Base-by-base conservation (phyloP, 2,888 invertebrate species). In the Uropetala carovei region DNA sequence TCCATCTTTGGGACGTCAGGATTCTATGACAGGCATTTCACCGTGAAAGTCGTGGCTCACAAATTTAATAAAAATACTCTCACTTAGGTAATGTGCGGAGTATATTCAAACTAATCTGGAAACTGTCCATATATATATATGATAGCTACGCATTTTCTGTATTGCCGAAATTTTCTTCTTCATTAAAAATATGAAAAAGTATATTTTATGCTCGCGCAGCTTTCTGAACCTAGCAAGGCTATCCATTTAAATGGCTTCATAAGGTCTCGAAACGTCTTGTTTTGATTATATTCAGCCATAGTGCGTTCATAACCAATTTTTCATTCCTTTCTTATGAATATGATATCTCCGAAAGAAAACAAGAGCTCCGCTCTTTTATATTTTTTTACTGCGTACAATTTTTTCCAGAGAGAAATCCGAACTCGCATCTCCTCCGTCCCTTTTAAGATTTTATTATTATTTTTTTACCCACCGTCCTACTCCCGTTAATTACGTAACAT, bases 401-500 rank as follows among this genome's bases (percentile, higher is more conserved):
- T 75, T 75, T 75, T 5, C 43, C 43, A 5, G 43, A 43, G 43
- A 43, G 43, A 43, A 43, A 3, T 43, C 11, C 27, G 27, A 27
- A 75, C 10, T 8, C 22, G 22, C 75, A 22, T 75, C 75, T 22
- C 75, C 75, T 22, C 75, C 75, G 4, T 22, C 4, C 22, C 22
- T 22, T 27, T 3, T n/a, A 13, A n/a, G 13, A 75, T 43, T 43
- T 43, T 43, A 43, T 43, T 43, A n/a, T n/a, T n/a, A 22, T 75
- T 75, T 75, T 75, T 75, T 27, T 68, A 22, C 27, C 27, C 18
- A 13, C 13, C 64, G 18, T 43, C 43, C 43, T 64, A 89, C 89
- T 89, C 30, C 60, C 89, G 89, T 68, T 89, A 89, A 89, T 89
- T 89, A 89, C 89, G 30, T 68, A 68, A 43, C 43, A 89, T 64